These are phyloP conservation scores for Choreutis nemorana DNA, from an alignment of 2,888 invertebrate genomes.

Conservation along the genomic window DNA sequence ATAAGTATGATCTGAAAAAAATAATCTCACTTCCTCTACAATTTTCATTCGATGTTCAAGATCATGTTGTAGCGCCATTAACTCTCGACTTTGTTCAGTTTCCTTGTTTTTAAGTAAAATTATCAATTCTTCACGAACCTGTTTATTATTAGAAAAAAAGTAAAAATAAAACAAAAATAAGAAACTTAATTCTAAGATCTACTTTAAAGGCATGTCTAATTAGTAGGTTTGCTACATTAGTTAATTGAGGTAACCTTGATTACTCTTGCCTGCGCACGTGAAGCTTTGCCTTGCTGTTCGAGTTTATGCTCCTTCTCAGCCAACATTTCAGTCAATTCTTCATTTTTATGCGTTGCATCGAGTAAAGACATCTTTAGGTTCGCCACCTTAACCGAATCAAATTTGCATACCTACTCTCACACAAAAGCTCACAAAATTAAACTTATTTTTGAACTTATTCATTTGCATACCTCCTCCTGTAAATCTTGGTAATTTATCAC, in stretches of 20 bases:
- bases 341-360: slow-evolving; percentile 49
- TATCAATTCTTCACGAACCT: slow-evolving; percentile 68
- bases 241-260: slow-evolving; percentile 64
- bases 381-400: too few species aligned
- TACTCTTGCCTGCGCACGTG: slow-evolving; percentile 69
- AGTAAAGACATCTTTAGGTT: slow-evolving; percentile 49
- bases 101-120: slow-evolving; percentile 67
- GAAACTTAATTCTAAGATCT: neutral
- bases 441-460: neutral
- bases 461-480: slow-evolving; percentile 38
- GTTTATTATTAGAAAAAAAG: slow-evolving; percentile 13
- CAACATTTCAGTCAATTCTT: slow-evolving; percentile 51
- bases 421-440: too few species aligned
- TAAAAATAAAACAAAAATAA: neutral
- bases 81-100: slow-evolving; percentile 56
- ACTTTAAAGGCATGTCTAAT: neutral
- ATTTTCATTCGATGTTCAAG: slow-evolving; percentile 55
- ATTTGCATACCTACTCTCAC: too few species aligned
- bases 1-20: slow-evolving; percentile 13
- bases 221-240: neutral
- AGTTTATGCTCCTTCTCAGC: slow-evolving; percentile 65
- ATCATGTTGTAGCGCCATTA: slow-evolving; percentile 43
- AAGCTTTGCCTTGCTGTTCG: slow-evolving; percentile 66
- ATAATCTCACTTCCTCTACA: slow-evolving; percentile 50
- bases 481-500: slow-evolving; percentile 38